Evolutionary conservation across 2,888 invertebrate genomes (phyloP).

Genomic region (Clostera curtula): DNA sequence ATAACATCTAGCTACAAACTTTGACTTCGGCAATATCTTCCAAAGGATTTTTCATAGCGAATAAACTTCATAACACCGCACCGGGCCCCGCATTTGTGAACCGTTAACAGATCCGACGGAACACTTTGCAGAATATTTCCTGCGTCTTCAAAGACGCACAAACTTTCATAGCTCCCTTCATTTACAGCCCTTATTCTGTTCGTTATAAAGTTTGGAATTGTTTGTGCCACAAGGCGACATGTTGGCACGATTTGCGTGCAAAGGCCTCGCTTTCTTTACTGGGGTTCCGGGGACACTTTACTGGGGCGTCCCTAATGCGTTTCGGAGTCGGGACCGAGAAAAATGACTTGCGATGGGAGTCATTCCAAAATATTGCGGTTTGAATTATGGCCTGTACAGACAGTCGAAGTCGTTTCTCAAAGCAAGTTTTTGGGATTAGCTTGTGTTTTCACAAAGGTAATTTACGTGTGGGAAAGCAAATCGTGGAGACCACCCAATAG

Average conservation of each 20-base stretch:
- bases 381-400: constrained; percentile 2
- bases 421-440: too few relatives aligned
- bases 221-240: not conserved
- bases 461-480: too few relatives aligned
- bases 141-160: constrained; percentile 25
- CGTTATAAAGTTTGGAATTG: constrained; percentile 6
- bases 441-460: too few relatives aligned
- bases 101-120: constrained; percentile 37
- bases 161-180: constrained; percentile 8
- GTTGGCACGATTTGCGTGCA: constrained; percentile 23
- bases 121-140: constrained; percentile 27
- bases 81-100: constrained; percentile 9
- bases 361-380: constrained; percentile 1
- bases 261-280: constrained; percentile 27
- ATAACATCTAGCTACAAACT: too few relatives aligned
- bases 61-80: constrained; percentile 22
- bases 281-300: constrained; percentile 27
- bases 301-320: constrained; percentile 30
- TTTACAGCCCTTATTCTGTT: constrained; percentile 2
- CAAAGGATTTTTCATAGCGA: constrained; percentile 28
- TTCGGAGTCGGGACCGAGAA: constrained; percentile 16
- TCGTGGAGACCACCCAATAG: too few relatives aligned
- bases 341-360: constrained; percentile 9
- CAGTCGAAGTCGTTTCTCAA: too few relatives aligned
- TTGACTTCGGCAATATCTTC: too few relatives aligned